phyloP scores from a whole-genome alignment of 1,140 invertebrate species.

The Solenopsis fugax region DNA sequence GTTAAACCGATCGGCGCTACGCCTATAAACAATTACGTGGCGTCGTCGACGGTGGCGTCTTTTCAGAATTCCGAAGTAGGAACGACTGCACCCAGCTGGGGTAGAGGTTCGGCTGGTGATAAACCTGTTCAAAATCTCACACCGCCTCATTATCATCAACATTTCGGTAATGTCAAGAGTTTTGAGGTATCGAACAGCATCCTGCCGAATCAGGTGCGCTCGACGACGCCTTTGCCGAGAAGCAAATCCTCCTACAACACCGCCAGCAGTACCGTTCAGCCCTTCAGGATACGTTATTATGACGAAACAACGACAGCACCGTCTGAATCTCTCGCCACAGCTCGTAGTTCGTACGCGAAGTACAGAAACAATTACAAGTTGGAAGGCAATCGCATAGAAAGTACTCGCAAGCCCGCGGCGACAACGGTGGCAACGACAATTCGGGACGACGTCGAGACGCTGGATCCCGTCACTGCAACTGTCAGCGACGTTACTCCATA shows the following conservation, averaged over 20 bases:
- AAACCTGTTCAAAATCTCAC: constrained; percentile 76
- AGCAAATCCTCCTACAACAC: constrained; percentile 48
- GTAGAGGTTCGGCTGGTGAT: constrained; percentile 56
- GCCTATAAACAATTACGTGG: constrained; percentile 84
- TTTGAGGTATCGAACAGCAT: constrained; percentile 61
- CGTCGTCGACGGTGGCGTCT: constrained; percentile 80
- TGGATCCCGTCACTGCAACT: constrained; percentile 54
- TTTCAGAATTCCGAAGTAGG: constrained; percentile 52
- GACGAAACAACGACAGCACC: constrained; percentile 75
- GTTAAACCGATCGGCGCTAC: constrained; percentile 81
- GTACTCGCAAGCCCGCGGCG: constrained; percentile 22
- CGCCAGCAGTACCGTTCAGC: constrained; percentile 70
- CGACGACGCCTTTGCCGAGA: constrained; percentile 50
- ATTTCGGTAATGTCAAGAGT: constrained; percentile 34
- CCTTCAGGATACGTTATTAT: constrained; percentile 80
- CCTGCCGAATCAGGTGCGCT: constrained; percentile 37
- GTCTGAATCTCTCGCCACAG: constrained; percentile 77
- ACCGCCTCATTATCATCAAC: constrained; percentile 68
- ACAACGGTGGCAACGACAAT: constrained; percentile 8
- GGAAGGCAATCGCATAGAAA: constrained; percentile 22
- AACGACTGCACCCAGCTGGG: constrained; percentile 22
- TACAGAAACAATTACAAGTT: constrained; percentile 77
- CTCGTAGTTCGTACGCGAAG: constrained; percentile 78
- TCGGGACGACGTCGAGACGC: background rate
- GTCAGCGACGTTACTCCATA: constrained; percentile 37